Evolutionary conservation across 1,140 invertebrate species (phyloP).

Genomic region (Ridgeia piscesae): DNA sequence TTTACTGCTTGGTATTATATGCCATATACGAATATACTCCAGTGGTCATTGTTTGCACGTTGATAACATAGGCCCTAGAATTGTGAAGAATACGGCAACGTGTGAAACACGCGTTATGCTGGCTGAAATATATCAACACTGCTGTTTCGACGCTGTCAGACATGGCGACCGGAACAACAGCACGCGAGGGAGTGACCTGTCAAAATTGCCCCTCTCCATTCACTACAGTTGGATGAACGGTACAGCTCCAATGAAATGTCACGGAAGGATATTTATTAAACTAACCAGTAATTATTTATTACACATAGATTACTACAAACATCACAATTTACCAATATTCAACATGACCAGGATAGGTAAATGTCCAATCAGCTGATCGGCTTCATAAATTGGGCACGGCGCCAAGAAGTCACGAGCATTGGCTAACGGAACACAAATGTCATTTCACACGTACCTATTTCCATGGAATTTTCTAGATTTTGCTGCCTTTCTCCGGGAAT

Average conservation of each 20-base stretch:
- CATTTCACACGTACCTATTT: conserved; percentile 70
- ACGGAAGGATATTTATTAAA: background rate
- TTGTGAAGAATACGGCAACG: background rate
- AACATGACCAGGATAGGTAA: background rate
- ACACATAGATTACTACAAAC: background rate
- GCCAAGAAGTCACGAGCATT: conserved; percentile 3
- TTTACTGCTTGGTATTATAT: background rate
- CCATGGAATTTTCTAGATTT: conserved; percentile 86
- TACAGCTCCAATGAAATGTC: background rate
- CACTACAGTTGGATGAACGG: background rate
- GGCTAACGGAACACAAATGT: conserved; percentile 12
- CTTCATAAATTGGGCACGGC: conserved; percentile 3
- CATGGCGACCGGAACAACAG: background rate
- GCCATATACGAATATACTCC: background rate
- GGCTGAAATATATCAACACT: background rate
- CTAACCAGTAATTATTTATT: background rate
- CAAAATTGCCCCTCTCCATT: background rate
- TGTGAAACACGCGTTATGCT: background rate
- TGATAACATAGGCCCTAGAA: background rate
- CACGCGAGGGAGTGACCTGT: background rate
- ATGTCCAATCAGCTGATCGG: background rate
- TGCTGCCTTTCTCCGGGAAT: conserved; percentile 60
- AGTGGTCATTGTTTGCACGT: background rate
- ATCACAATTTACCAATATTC: background rate
- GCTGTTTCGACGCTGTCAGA: background rate